Percentiles rank a stretch among this genome's conserved stretches.
Evolutionary conservation across 2,113 vertebrate species (phyloP).

Genomic region (Athene noctua): DNA sequence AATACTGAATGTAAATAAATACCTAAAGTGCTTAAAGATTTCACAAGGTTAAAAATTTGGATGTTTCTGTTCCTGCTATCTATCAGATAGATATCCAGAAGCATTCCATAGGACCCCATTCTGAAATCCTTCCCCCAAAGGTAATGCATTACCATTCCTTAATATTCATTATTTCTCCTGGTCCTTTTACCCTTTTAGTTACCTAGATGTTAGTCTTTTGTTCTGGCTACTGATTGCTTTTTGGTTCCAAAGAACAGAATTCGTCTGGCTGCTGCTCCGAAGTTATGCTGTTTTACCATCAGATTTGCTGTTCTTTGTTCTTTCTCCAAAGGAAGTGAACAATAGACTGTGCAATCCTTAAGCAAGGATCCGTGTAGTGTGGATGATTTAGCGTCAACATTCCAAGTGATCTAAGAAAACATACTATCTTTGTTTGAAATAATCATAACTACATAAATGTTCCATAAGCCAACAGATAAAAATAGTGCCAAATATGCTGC

Average conservation of each 20-base stretch:
- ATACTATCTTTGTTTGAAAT: background rate
- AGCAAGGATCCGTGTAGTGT: background rate
- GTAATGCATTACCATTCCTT: background rate
- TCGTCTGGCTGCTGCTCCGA: background rate
- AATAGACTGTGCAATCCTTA: background rate
- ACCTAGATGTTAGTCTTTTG: background rate
- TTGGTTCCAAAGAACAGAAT: background rate
- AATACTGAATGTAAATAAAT: background rate
- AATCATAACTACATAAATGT: background rate
- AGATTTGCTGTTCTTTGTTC: background rate
- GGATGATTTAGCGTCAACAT: background rate
- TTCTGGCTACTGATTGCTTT: background rate
- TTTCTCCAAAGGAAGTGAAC: background rate
- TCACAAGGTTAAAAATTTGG: background rate
- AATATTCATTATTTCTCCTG: background rate
- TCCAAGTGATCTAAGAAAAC: conserved; percentile 11
- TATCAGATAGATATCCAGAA: background rate
- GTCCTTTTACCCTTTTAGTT: background rate
- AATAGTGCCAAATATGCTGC: background rate
- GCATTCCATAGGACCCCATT: background rate
- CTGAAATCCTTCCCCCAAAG: background rate
- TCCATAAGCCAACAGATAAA: background rate
- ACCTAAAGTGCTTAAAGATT: background rate
- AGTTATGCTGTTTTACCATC: background rate
- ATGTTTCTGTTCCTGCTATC: background rate